Evolutionary conservation across 2,113 vertebrate genomes (phyloP), one percentile per base, ranked within the genome.

Genomic region (Ceyx cyanopectus): DNA sequence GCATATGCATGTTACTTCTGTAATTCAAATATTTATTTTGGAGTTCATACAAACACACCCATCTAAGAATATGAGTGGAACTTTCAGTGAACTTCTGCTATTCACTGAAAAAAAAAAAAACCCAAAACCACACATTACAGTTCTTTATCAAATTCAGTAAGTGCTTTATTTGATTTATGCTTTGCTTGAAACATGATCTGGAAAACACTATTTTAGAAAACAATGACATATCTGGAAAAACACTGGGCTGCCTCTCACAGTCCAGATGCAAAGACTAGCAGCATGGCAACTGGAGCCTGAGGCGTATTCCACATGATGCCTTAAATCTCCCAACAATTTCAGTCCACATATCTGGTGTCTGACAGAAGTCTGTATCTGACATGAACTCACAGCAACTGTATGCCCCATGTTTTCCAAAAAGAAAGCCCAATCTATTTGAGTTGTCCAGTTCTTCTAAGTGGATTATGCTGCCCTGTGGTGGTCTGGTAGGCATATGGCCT

Each of bases 371-470:
- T 57, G 18, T 26, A 29, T 62, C 21, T 45, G 34, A 51, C 14
- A 72, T 0, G 6, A 79, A 54, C 8, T 75, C 32, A 41, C 5
- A 73, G 58, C 54, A 82, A 75, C 10, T 43, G 15, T 14, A 77
- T 48, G 14, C 15, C 56, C n/a, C 0, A 0, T 1, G 1, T 56
- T n/a, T 75, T 58, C 46, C 9, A 56, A 58, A 70, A 5, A 62
- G 32, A 48, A 80, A 53, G 23, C 1, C 16, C 48, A 72, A 23
- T 43, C 30, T 75, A 41, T 14, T 12, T 37, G 12, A 85, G 50
- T 30, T 51, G 18, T 32, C 18, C 18, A 12, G 12, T 24, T 86
- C 32, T 60, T 16, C 16, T n/a, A 21, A 73, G 27, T 19, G 2
- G 56, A 79, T 48, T 75, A 51, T 14, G 34, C 17, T 32, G 34